A percentile compares a stretch with the other conserved stretches of the same genome.
Evolutionary conservation across 2,888 invertebrate species (phyloP).

Genomic region (Oscheius myriophilus): DNA sequence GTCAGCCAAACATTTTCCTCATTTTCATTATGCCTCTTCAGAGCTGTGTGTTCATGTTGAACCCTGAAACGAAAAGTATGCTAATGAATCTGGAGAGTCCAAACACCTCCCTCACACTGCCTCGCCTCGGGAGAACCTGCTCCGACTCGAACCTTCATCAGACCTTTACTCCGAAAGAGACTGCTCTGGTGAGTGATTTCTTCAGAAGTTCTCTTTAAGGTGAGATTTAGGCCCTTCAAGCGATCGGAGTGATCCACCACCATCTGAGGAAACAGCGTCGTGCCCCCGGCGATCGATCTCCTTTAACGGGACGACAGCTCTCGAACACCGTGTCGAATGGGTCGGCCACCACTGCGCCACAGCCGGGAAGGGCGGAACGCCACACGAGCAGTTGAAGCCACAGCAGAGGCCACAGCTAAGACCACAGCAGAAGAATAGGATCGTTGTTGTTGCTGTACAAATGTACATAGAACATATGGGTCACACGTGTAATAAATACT

Average conservation of each 20-base stretch:
- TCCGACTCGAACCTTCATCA: constrained; percentile 13
- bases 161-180: constrained; percentile 8
- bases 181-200: constrained; percentile 6
- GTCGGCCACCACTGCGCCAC: neutral
- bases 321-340: neutral
- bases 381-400: constrained; percentile 2
- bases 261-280: constrained; percentile 36
- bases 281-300: constrained; percentile 8
- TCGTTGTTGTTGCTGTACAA: neutral
- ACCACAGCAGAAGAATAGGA: constrained; percentile 1
- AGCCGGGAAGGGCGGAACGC: constrained; percentile 6
- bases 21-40: neutral
- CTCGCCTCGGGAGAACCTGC: neutral
- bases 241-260: constrained; percentile 44
- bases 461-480: constrained; percentile 25
- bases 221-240: constrained; percentile 40
- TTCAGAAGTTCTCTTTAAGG: neutral
- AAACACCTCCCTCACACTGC: constrained; percentile 15
- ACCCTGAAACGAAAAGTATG: constrained; percentile 16
- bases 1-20: neutral
- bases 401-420: neutral
- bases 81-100: constrained; percentile 15
- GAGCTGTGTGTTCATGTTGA: constrained; percentile 20
- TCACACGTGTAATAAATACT: constrained; percentile 26
- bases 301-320: constrained; percentile 4